Conservation (phyloP, 2,888 invertebrate species). For the Drosophila trichaetosa region DNA sequence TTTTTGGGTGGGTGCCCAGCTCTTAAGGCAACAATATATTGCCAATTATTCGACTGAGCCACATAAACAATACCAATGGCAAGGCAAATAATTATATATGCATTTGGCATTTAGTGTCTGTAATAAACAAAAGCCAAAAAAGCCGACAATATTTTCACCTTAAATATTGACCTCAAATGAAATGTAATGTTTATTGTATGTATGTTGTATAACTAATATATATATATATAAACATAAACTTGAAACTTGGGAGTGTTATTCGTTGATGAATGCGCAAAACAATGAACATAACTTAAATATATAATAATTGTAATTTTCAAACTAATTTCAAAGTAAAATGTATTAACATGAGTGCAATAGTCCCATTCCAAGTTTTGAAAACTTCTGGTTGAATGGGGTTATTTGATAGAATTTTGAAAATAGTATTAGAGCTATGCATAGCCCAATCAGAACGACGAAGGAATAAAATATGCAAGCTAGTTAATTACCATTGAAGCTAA, state of each 20-base stretch:
- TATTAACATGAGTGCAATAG: background rate
- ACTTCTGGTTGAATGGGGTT: background rate
- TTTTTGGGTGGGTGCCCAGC: conserved; percentile 30
- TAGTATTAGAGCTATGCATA: background rate
- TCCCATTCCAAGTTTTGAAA: background rate
- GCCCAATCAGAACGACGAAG: background rate
- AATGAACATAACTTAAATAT: conserved; percentile 10
- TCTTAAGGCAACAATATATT: conserved; percentile 41
- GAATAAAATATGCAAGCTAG: background rate
- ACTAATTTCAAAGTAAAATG: background rate
- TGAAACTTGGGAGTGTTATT: conserved; percentile 5
- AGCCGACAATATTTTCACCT: conserved; percentile 39
- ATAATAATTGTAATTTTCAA: background rate
- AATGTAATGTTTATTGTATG: background rate
- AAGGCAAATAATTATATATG: conserved; percentile 55
- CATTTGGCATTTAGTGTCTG: conserved; percentile 45
- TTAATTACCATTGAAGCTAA: background rate
- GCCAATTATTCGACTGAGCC: conserved; percentile 36
- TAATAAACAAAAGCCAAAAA: conserved; percentile 27
- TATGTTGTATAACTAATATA: conserved; percentile 1
- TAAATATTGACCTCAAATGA: conserved; percentile 50
- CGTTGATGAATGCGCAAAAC: background rate
- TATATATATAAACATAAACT: conserved; percentile 2
- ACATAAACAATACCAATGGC: conserved; percentile 38
- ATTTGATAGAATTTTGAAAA: background rate